Evolutionary conservation across 2,797 vertebrate species (phyloP).

Genomic region (Clamator glandarius): DNA sequence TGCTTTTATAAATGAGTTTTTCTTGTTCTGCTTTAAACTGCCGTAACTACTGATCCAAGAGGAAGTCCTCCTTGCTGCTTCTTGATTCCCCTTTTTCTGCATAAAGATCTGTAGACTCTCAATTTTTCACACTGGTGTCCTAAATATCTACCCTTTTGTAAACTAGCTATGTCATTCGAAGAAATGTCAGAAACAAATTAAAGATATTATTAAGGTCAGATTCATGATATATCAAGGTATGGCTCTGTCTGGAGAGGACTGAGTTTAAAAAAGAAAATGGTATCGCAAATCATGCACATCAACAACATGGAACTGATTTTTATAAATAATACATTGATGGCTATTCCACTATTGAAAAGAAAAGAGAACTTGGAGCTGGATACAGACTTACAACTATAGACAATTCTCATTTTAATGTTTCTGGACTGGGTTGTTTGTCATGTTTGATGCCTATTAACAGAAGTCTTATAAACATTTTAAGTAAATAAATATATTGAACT

Average conservation of each 20-base stretch:
- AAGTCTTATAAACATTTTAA: background rate
- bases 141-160: background rate
- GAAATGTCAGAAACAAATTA: slow-evolving; percentile 1
- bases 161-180: background rate
- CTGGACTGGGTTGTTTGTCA: background rate
- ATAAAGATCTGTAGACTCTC: background rate
- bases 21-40: background rate
- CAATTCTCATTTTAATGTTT: background rate
- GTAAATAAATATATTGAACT: background rate
- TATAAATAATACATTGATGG: background rate
- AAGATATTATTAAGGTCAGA: background rate
- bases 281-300: background rate
- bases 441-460: background rate
- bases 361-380: background rate
- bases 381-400: background rate
- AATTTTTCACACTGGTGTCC: background rate
- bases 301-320: background rate
- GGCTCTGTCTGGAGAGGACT: background rate
- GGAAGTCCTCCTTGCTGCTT: background rate
- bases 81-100: background rate
- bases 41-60: background rate
- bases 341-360: background rate
- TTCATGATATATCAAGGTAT: background rate
- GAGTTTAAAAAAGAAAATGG: background rate
- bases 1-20: background rate